These are phyloP conservation scores for Rousettus madagascariensis DNA, from an alignment of 2,797 vertebrate species.

Conservation along the genomic window DNA sequence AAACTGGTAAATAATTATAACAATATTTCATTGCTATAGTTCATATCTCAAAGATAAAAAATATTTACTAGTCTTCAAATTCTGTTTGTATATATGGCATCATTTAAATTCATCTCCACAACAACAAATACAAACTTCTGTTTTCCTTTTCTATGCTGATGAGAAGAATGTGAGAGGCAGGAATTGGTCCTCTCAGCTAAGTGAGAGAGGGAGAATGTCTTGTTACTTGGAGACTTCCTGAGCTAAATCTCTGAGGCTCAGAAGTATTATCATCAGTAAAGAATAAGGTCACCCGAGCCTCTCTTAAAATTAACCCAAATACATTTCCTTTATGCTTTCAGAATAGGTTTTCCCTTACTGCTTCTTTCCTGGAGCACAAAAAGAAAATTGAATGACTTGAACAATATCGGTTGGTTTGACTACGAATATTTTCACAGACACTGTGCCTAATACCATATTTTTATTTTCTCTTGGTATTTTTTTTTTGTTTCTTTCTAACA, in stretches of 20 bases:
- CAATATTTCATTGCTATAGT: neutral
- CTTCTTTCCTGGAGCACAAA: neutral
- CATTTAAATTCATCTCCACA: neutral
- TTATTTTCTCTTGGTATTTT: neutral
- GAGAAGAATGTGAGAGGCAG: neutral
- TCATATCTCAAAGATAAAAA: neutral
- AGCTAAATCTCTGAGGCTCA: neutral
- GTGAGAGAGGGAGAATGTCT: neutral
- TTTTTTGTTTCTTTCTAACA: neutral
- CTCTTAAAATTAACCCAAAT: neutral
- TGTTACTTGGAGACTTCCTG: neutral
- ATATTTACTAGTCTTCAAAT: neutral
- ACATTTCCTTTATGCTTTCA: neutral
- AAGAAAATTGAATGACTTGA: neutral
- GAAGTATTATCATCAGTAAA: neutral
- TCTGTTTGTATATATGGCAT: neutral
- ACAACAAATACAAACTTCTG: neutral
- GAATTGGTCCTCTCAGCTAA: neutral
- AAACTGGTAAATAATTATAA: neutral
- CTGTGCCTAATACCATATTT: neutral
- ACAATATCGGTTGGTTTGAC: neutral
- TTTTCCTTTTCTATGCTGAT: neutral
- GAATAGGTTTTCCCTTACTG: neutral
- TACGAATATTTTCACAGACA: neutral
- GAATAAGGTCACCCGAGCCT: neutral